Conservation (phyloP, 2,888 invertebrate species). For the Anarsia innoxiella region DNA sequence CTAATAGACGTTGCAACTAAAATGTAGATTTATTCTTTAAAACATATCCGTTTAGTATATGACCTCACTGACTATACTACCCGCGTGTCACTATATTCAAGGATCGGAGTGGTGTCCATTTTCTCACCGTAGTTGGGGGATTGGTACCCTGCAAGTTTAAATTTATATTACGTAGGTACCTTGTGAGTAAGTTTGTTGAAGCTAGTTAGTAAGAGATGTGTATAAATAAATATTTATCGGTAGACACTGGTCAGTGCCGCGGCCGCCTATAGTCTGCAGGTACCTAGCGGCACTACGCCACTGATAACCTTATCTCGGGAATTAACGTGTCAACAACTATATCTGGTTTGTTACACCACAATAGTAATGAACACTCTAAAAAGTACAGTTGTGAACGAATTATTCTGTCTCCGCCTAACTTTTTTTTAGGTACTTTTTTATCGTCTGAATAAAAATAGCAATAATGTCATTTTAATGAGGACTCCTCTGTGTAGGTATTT, state of each 20-base stretch:
- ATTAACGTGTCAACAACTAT: conserved; percentile 62
- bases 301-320: conserved; percentile 62
- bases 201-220: too few relatives aligned
- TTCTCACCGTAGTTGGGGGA: too few relatives aligned
- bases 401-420: too few relatives aligned
- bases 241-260: conserved; percentile 16
- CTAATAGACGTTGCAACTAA: neutral
- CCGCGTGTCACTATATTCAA: too few relatives aligned
- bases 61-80: conserved; percentile 3
- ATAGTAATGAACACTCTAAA: conserved; percentile 30
- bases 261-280: conserved; percentile 4
- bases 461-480: too few relatives aligned
- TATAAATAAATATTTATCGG: conserved; percentile 2
- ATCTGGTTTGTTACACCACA: conserved; percentile 52
- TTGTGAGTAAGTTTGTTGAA: too few relatives aligned
- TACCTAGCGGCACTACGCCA: conserved; percentile 15
- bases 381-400: conserved; percentile 14
- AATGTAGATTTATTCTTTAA: conserved; percentile 1
- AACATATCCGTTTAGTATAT: conserved; percentile 2
- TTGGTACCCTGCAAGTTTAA: too few relatives aligned
- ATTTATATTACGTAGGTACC: too few relatives aligned
- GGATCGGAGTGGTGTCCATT: too few relatives aligned
- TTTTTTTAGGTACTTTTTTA: too few relatives aligned
- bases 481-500: too few relatives aligned
- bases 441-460: too few relatives aligned